phyloP scores from a whole-genome alignment of 2,113 vertebrate genomes.

The Takifugu bimaculatus region DNA sequence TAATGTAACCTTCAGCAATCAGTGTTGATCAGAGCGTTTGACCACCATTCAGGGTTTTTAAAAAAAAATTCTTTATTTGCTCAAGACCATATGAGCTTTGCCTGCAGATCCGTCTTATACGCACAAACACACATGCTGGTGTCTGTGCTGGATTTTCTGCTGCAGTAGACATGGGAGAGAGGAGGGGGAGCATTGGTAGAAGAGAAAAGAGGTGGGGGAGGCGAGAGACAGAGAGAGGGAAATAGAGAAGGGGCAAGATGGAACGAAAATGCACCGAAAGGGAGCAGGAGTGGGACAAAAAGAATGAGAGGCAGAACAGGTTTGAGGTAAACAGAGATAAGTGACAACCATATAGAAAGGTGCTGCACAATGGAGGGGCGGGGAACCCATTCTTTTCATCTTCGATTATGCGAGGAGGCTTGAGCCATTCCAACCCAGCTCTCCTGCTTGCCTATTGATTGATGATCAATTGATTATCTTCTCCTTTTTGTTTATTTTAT shows the following conservation, averaged over 20 bases:
- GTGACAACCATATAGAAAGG: conserved; percentile 44
- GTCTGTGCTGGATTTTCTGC: conserved; percentile 71
- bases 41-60: conserved; percentile 8
- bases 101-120: conserved; percentile 37
- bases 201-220: conserved; percentile 38
- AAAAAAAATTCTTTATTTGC: conserved; percentile 15
- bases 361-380: conserved; percentile 38
- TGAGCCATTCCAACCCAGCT: conserved; percentile 23
- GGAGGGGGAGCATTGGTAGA: conserved; percentile 36
- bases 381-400: conserved; percentile 51
- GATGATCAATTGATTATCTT: conserved; percentile 66
- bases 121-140: conserved; percentile 55
- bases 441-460: conserved; percentile 51
- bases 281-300: conserved; percentile 28
- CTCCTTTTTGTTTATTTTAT: conserved; percentile 47
- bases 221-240: conserved; percentile 39
- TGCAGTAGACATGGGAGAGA: conserved; percentile 69
- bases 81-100: conserved; percentile 25
- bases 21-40: conserved; percentile 49
- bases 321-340: conserved; percentile 23
- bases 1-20: conserved; percentile 61
- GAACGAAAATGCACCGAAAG: conserved; percentile 28
- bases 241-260: conserved; percentile 57
- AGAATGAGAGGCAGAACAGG: conserved; percentile 15
- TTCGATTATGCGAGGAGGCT: conserved; percentile 56